Percentiles rank a stretch among this genome's conserved stretches.
Conservation (phyloP, 2,888 invertebrate species). For the Caenorhabditis panamensis region DNA sequence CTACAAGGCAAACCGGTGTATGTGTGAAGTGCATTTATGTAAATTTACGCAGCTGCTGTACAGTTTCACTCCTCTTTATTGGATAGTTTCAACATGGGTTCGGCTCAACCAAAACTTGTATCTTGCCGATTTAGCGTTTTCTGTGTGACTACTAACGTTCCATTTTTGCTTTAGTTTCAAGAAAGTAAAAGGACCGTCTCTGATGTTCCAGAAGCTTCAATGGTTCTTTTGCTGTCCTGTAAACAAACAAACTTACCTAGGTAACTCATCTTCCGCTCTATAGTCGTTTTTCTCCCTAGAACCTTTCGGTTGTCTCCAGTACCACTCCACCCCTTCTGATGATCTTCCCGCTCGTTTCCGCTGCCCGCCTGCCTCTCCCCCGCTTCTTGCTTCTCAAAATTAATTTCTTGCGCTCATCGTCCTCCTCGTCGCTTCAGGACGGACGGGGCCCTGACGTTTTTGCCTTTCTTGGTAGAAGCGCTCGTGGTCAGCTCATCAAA, state of each 20-base stretch:
- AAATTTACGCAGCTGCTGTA: slow-evolving; percentile 1
- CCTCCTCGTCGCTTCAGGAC: slow-evolving; percentile 10
- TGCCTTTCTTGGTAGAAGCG: slow-evolving; percentile 36
- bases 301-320: slow-evolving; percentile 50
- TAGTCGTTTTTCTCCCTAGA: slow-evolving; percentile 31
- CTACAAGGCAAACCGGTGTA: slow-evolving; percentile 1
- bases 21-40: slow-evolving; percentile 12
- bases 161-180: too few species aligned
- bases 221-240: too few species aligned
- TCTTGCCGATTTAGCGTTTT: too few species aligned
- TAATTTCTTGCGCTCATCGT: slow-evolving; percentile 57
- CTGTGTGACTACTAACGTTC: too few species aligned
- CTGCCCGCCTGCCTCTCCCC: slow-evolving; percentile 14
- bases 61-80: background rate
- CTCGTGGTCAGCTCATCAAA: slow-evolving; percentile 42
- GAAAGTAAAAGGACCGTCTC: too few species aligned
- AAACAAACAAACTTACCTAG: too few species aligned
- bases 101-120: too few species aligned
- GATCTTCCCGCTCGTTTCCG: slow-evolving; percentile 46
- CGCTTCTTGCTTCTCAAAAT: slow-evolving; percentile 41
- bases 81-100: too few species aligned
- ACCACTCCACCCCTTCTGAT: slow-evolving; percentile 26
- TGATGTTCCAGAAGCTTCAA: too few species aligned
- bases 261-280: background rate
- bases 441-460: slow-evolving; percentile 16